phyloP scores from a whole-genome alignment of 2,113 vertebrate species.

The Charina bottae region DNA sequence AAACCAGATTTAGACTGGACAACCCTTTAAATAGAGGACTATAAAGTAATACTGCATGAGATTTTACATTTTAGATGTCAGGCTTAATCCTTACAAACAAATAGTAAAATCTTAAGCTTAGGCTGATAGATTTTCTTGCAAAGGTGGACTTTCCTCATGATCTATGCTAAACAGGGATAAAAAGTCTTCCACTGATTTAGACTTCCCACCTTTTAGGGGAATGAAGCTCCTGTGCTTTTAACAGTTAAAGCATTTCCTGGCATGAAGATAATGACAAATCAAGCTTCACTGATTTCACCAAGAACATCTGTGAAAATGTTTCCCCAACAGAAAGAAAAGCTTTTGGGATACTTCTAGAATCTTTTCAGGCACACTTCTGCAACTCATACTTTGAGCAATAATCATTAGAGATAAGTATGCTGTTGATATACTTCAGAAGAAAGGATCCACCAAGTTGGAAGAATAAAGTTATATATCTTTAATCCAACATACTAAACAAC shows the following conservation, averaged over 20 bases:
- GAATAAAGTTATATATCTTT: not conserved
- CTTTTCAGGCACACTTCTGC: conserved; percentile 12
- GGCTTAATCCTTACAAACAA: conserved; percentile 46
- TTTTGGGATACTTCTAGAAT: conserved; percentile 39
- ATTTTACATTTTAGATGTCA: conserved; percentile 13
- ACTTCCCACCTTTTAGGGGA: not conserved
- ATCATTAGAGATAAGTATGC: not conserved
- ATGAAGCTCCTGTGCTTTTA: not conserved
- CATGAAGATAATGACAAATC: not conserved
- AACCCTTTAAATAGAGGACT: not conserved
- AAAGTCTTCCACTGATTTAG: conserved; percentile 58
- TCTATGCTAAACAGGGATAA: conserved; percentile 63
- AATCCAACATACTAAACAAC: not conserved
- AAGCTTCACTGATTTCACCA: conserved; percentile 12
- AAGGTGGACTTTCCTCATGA: conserved; percentile 11
- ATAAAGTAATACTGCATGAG: not conserved
- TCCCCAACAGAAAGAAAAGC: conserved; percentile 28
- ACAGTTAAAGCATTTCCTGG: not conserved
- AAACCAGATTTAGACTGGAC: not conserved
- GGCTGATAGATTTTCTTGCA: not conserved
- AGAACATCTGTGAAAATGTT: conserved; percentile 48
- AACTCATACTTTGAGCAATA: not conserved
- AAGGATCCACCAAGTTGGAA: not conserved
- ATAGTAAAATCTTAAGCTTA: conserved; percentile 38
- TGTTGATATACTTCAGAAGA: not conserved